Evolutionary conservation across 2,113 vertebrate genomes (phyloP).

Genomic region (Dendropsophus ebraccatus): DNA sequence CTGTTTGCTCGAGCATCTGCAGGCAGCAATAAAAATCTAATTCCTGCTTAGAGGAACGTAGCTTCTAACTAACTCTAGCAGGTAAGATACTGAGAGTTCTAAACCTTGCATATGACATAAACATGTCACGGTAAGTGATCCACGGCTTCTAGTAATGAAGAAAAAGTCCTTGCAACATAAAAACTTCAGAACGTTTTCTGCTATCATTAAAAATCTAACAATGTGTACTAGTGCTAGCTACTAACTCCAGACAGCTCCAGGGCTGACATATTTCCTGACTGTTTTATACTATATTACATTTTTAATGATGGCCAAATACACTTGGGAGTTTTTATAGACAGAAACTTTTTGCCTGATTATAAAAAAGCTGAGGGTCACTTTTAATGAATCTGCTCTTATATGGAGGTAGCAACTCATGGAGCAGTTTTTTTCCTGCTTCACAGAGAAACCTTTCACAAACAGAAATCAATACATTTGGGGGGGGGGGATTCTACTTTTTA

Average conservation of each 20-base stretch:
- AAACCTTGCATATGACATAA: constrained; percentile 38
- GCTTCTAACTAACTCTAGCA: neutral
- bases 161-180: constrained; percentile 45
- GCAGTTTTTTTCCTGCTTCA: neutral
- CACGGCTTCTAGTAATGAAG: constrained; percentile 45
- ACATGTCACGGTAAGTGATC: constrained; percentile 33
- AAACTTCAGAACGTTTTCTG: constrained; percentile 45
- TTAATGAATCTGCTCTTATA: constrained; percentile 1
- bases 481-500: no score
- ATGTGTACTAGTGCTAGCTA: constrained; percentile 36
- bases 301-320: constrained; percentile 42
- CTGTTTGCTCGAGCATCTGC: neutral
- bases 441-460: neutral
- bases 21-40: neutral
- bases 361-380: constrained; percentile 34
- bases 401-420: neutral
- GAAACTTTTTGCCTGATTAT: constrained; percentile 41
- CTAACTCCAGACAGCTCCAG: constrained; percentile 37
- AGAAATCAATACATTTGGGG: neutral
- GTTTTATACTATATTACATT: constrained; percentile 43
- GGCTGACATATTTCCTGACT: constrained; percentile 39
- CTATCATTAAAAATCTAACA: constrained; percentile 44
- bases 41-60: neutral
- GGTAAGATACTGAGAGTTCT: neutral
- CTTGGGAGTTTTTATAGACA: constrained; percentile 39